Conservation (phyloP, 2,797 vertebrate genomes). For the Hapalemur alaotrensis region DNA sequence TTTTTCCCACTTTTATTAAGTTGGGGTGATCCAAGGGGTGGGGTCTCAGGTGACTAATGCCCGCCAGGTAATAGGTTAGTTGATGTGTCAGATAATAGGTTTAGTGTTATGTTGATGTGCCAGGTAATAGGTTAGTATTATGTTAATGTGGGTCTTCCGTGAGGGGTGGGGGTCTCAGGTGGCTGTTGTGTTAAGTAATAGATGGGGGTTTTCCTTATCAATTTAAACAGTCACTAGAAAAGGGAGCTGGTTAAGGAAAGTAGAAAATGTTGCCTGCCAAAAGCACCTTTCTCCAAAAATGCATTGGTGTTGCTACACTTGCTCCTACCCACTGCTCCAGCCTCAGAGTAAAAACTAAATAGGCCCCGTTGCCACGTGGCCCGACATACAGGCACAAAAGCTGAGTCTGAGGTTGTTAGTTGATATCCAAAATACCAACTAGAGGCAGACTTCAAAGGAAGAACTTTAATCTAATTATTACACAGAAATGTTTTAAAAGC, state of each 20-base stretch:
- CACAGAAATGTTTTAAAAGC: slow-evolving; percentile 38
- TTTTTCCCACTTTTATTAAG: too few relatives aligned
- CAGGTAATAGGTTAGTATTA: too few relatives aligned
- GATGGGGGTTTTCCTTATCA: too few relatives aligned
- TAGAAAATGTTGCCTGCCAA: slow-evolving; percentile 29
- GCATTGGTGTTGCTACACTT: neutral
- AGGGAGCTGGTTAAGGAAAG: slow-evolving; percentile 9
- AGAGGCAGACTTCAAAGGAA: slow-evolving; percentile 44
- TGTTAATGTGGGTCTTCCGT: too few relatives aligned
- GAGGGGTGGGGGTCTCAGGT: too few relatives aligned
- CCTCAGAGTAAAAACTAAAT: slow-evolving; percentile 32
- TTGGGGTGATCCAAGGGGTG: too few relatives aligned
- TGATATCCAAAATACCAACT: slow-evolving; percentile 35
- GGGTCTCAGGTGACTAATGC: too few relatives aligned
- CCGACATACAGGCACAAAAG: neutral
- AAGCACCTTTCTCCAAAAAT: slow-evolving; percentile 40
- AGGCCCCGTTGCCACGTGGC: neutral
- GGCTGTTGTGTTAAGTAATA: too few relatives aligned
- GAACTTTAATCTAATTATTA: slow-evolving; percentile 45
- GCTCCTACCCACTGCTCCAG: neutral
- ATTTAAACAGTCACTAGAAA: slow-evolving; percentile 6
- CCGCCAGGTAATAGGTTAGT: too few relatives aligned
- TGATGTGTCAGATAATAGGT: too few relatives aligned
- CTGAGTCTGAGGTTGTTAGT: neutral
- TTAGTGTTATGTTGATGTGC: too few relatives aligned